A percentile compares a stretch with the other conserved stretches of the same genome.
Conservation (phyloP, 1,140 invertebrate species). For the Trachymyrmex septentrionalis region DNA sequence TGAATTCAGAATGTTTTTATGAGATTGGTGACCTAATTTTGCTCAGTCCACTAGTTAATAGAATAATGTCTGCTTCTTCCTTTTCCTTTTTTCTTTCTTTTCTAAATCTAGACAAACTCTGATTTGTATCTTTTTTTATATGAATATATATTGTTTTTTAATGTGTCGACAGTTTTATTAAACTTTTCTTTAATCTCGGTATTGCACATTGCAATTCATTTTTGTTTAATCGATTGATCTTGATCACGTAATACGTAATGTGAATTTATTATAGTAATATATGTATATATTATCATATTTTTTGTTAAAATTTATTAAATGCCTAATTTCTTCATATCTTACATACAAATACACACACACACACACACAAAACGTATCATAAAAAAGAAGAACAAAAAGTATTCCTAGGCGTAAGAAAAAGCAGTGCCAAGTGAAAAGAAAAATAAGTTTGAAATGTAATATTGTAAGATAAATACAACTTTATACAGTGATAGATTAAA, state of each 20-base stretch:
- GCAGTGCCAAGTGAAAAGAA: neutral
- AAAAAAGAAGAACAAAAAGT: too few species aligned
- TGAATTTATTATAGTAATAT: neutral
- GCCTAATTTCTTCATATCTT: neutral
- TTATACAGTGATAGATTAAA: neutral
- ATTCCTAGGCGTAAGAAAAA: neutral
- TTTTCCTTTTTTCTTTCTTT: neutral
- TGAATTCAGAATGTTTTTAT: constrained; percentile 25
- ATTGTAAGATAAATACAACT: neutral
- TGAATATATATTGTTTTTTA: neutral
- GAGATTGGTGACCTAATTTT: constrained; percentile 48
- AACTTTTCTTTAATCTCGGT: neutral
- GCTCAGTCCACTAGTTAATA: constrained; percentile 37
- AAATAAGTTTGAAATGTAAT: constrained; percentile 1
- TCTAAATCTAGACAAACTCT: neutral
- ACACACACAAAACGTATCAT: neutral
- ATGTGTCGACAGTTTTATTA: neutral
- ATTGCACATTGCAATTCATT: neutral
- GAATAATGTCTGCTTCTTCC: constrained; percentile 34
- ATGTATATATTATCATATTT: neutral
- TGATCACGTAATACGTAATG: neutral
- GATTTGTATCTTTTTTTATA: constrained; percentile 21
- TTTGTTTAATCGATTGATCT: neutral
- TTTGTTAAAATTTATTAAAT: neutral
- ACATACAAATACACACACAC: neutral